phyloP scores from a whole-genome alignment of 37 sponge, comb jelly and placozoan species.

The Haliclona indistincta region DNA sequence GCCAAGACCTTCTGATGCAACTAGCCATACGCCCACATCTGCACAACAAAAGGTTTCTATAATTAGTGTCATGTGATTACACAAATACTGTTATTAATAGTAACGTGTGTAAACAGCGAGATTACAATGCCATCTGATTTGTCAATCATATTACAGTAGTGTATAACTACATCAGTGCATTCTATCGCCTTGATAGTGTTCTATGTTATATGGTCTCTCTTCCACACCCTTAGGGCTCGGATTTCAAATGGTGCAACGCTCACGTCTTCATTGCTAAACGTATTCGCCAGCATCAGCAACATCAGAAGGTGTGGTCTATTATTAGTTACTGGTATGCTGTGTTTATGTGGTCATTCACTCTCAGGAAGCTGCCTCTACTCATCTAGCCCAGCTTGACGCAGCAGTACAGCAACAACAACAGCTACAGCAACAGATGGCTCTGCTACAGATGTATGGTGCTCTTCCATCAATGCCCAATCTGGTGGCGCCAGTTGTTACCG shows the following conservation, averaged over 20 bases:
- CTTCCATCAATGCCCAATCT: not conserved
- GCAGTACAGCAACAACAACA: slow-evolving; percentile 9
- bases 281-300: slow-evolving; percentile 49
- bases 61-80: too few relatives aligned
- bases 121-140: too few relatives aligned
- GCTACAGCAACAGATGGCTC: slow-evolving; percentile 1
- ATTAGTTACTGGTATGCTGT: not conserved
- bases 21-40: too few relatives aligned
- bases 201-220: not conserved
- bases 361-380: not conserved
- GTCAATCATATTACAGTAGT: too few relatives aligned
- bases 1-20: too few relatives aligned
- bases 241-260: slow-evolving; percentile 67
- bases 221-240: not conserved
- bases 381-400: not conserved
- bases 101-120: too few relatives aligned
- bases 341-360: not conserved
- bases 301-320: not conserved
- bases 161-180: too few relatives aligned
- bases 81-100: too few relatives aligned
- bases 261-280: slow-evolving; percentile 56
- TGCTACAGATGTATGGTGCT: slow-evolving; percentile 40
- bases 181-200: too few relatives aligned
- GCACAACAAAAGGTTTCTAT: too few relatives aligned
- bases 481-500: not conserved